These are phyloP conservation scores for Rhinoptilus africanus DNA, from an alignment of 2,113 vertebrate genomes.

Conservation along the genomic window DNA sequence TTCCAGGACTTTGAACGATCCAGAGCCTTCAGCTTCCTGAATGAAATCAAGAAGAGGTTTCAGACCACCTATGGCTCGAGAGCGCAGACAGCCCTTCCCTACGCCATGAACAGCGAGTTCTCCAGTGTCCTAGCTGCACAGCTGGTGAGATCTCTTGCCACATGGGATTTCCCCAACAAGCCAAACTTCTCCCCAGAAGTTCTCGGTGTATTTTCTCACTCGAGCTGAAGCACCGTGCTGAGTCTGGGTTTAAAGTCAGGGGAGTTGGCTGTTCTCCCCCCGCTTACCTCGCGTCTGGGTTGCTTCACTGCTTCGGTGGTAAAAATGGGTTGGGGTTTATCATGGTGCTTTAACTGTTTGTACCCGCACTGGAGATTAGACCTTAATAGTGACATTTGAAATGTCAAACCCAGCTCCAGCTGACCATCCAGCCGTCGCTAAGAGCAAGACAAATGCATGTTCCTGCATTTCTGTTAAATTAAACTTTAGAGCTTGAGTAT, in stretches of 20 bases:
- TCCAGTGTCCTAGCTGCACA: conserved; percentile 92
- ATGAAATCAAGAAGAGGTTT: conserved; percentile 94
- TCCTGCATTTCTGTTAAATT: neutral
- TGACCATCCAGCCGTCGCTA: neutral
- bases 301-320: neutral
- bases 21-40: conserved; percentile 92
- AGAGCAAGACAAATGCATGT: neutral
- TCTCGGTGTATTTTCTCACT: neutral
- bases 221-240: fast-evolving
- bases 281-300: neutral
- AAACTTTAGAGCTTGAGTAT: neutral
- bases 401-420: neutral
- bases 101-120: conserved; percentile 99
- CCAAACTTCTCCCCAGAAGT: neutral
- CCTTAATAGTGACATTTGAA: neutral
- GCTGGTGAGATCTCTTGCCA: conserved; percentile 80
- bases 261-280: neutral
- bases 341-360: neutral
- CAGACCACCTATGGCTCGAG: conserved; percentile 96
- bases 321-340: neutral
- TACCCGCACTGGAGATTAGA: neutral
- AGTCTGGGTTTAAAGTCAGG: neutral
- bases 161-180: neutral
- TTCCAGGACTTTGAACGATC: conserved; percentile 94
- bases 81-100: conserved; percentile 94